Percentiles rank a stretch among this genome's conserved stretches.
phyloP scores from a whole-genome alignment of 37 sponge, comb jelly and placozoan species.

The Lycopodina hypogea region DNA sequence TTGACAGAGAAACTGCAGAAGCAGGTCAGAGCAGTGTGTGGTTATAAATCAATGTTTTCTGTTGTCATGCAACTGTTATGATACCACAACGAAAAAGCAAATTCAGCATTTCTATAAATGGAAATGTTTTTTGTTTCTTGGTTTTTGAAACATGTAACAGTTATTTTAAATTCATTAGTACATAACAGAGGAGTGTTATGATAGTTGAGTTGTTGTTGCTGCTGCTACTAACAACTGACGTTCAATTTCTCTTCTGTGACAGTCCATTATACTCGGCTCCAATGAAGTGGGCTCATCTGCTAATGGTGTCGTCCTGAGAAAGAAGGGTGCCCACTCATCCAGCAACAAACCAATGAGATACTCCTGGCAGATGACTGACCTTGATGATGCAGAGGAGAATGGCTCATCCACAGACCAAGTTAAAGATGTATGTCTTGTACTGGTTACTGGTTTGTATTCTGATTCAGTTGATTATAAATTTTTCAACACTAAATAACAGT shows the following conservation, averaged over 20 bases:
- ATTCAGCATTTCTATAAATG: neutral
- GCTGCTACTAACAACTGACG: too few relatives aligned
- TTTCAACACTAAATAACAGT: too few relatives aligned
- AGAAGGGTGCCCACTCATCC: neutral
- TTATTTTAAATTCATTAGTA: neutral
- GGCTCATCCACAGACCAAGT: neutral
- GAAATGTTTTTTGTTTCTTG: neutral
- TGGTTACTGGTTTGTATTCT: too few relatives aligned
- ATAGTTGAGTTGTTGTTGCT: too few relatives aligned
- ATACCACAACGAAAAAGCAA: too few relatives aligned
- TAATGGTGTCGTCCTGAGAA: neutral
- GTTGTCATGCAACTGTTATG: too few relatives aligned
- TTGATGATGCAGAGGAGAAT: constrained; percentile 24
- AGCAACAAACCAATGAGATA: neutral
- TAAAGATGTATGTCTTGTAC: too few relatives aligned
- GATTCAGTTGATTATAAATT: too few relatives aligned
- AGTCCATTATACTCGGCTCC: neutral
- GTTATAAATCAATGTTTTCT: too few relatives aligned
- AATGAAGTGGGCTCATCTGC: neutral
- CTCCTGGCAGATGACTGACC: constrained; percentile 27
- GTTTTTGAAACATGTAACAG: neutral
- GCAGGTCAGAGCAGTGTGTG: too few relatives aligned
- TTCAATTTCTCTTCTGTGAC: neutral
- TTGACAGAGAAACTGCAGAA: constrained; percentile 8
- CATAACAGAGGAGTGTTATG: neutral